These are phyloP conservation scores for Semnopithecus entellus DNA, from an alignment of 2,113 vertebrate species.

Conservation along the genomic window DNA sequence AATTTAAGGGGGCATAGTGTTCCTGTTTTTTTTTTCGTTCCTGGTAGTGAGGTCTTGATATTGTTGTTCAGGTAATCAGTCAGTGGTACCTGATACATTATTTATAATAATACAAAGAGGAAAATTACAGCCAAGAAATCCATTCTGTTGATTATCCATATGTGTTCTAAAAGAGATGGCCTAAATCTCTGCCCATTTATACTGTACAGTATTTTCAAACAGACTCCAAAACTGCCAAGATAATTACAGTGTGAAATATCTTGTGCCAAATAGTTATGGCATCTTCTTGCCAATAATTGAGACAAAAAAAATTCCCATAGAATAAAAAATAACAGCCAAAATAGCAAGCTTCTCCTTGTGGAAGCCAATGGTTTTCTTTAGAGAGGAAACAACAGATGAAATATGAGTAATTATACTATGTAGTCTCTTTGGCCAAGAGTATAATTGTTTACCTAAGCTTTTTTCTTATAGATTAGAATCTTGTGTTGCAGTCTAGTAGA, in stretches of 20 bases:
- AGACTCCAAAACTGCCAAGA: conserved; percentile 54
- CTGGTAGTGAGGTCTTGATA: background rate
- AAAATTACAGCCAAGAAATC: conserved; percentile 39
- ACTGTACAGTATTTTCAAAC: conserved; percentile 61
- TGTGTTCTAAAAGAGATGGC: conserved; percentile 53
- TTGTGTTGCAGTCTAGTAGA: conserved; percentile 69
- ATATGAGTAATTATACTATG: conserved; percentile 71
- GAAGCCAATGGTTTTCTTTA: conserved; percentile 54
- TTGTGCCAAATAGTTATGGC: conserved; percentile 55
- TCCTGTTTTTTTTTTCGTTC: background rate
- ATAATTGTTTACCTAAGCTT: conserved; percentile 76
- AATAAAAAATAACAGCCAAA: conserved; percentile 53
- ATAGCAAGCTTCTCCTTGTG: conserved; percentile 12
- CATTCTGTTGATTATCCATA: conserved; percentile 49
- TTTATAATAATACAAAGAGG: conserved; percentile 24
- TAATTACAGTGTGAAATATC: conserved; percentile 49
- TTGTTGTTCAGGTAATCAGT: conserved; percentile 16
- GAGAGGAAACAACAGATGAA: conserved; percentile 45
- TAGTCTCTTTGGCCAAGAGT: conserved; percentile 37
- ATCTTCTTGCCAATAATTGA: conserved; percentile 70
- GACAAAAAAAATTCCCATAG: conserved; percentile 36
- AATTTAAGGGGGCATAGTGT: background rate
- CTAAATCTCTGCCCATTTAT: conserved; percentile 37
- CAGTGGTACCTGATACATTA: conserved; percentile 19
- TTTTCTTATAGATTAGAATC: conserved; percentile 74